phyloP scores from a whole-genome alignment of 2,113 vertebrate species.

The Natator depressus region DNA sequence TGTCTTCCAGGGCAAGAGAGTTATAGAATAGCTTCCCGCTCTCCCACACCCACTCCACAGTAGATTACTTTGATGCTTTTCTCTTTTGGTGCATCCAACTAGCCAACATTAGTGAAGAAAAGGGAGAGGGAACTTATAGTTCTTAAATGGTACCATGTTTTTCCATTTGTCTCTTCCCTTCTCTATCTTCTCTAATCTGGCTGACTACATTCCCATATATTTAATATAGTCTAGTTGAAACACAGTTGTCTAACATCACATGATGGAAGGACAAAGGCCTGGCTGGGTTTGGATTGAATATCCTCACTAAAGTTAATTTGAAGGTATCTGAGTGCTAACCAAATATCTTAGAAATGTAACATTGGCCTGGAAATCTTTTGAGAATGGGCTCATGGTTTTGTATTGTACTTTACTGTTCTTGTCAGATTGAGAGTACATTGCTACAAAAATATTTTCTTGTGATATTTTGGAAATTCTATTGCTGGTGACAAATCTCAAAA shows the following conservation, averaged over 20 bases:
- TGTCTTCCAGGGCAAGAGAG: not conserved
- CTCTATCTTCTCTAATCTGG: not conserved
- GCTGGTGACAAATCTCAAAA: not conserved
- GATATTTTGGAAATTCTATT: accelerated
- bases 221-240: not conserved
- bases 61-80: not conserved
- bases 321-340: not conserved
- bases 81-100: not conserved
- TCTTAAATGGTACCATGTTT: not conserved
- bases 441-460: not conserved
- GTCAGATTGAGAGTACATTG: not conserved
- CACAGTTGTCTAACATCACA: accelerated
- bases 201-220: accelerated
- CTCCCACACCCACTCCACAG: not conserved
- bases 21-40: not conserved
- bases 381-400: not conserved
- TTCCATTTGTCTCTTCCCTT: not conserved
- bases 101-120: not conserved
- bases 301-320: not conserved
- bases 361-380: not conserved
- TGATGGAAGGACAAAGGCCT: not conserved
- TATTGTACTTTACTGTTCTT: not conserved
- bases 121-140: not conserved
- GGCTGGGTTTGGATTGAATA: too few species aligned
- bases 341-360: not conserved